Base-by-base conservation (phyloP, 2,888 invertebrate genomes). In the Dorcus parallelipipedus region DNA sequence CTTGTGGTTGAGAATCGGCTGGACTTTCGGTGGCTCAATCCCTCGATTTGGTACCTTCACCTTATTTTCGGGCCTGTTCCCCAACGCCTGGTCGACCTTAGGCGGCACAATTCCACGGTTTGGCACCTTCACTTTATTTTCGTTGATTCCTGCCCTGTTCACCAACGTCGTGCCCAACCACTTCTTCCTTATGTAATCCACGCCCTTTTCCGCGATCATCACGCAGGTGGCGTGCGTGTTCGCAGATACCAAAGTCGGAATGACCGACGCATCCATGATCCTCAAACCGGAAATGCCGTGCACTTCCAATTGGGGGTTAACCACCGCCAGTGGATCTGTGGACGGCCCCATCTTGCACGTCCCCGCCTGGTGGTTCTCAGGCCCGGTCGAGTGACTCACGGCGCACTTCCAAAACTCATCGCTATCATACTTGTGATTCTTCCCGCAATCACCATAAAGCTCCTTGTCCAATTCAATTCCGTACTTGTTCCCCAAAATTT, bases 291-390 rank as follows among this genome's bases (percentile, higher is more conserved):
- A 75, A 49, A 89, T 78, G 0, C 88, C 88, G 65, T 86, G 79
- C 0, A 89, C 86, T 65, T 76, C 81, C 0, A 91, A 78, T 72
- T 85, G 83, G 59, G 86, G 82, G 73, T 91, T 86, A 0, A 91
- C 91, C 0, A 91, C 91, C 0, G 91, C 88, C 81, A 86, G 81
- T 0, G 84, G 85, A 74, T 92, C 91, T 0, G 78, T 78, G 0
- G 73, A 67, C 0, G 90, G 87, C 0, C 91, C 92, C 90, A 93
- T 92, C 81, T 90, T 91, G 73, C 89, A 90, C 0, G 91, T 88
- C 7, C 91, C 91, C 0, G 86, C 88, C 76, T 91, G 91, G 74
- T 92, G 92, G 74, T 92, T 91, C 77, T 91, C 91, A 0, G 91
- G 89, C 0, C 89, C 90, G 0, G 91, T 91, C 54, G 87, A 82